A percentile compares a stretch with the other conserved stretches of the same genome.
These are phyloP conservation scores for Serripes groenlandicus DNA, from an alignment of 2,888 invertebrate genomes.

Conservation along the genomic window DNA sequence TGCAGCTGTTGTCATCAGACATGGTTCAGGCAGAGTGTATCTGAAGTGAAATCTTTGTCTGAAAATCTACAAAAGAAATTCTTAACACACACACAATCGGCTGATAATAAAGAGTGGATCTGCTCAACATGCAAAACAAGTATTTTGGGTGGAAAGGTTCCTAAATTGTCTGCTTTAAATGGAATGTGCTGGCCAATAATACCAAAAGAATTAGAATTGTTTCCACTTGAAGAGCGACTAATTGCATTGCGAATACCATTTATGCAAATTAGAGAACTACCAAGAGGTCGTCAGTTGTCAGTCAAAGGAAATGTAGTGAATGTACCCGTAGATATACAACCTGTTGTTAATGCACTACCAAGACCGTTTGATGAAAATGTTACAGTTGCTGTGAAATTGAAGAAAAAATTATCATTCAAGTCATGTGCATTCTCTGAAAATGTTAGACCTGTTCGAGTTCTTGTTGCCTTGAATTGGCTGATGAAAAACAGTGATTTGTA, in stretches of 20 bases:
- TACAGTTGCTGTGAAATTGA: slow-evolving; percentile 29
- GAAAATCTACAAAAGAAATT: not conserved
- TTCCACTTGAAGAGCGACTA: slow-evolving; percentile 19
- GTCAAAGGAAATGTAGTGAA: slow-evolving; percentile 52
- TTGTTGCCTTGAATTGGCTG: slow-evolving; percentile 50
- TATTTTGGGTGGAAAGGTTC: slow-evolving; percentile 8
- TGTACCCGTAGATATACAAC: slow-evolving; percentile 66
- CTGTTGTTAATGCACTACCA: slow-evolving; percentile 18
- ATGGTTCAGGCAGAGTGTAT: not conserved
- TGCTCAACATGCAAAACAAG: slow-evolving; percentile 18
- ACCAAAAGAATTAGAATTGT: slow-evolving; percentile 12
- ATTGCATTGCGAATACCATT: slow-evolving; percentile 37
- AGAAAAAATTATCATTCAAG: slow-evolving; percentile 50
- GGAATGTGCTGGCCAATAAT: slow-evolving; percentile 20
- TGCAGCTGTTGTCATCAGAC: not conserved
- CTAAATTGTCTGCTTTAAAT: slow-evolving; percentile 16
- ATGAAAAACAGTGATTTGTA: slow-evolving; percentile 51
- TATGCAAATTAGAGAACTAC: slow-evolving; percentile 30
- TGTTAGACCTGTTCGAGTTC: slow-evolving; percentile 40
- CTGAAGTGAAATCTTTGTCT: not conserved
- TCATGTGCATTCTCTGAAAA: slow-evolving; percentile 45
- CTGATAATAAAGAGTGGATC: slow-evolving; percentile 21
- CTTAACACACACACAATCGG: slow-evolving; percentile 6
- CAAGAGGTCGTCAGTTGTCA: slow-evolving; percentile 39
- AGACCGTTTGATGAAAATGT: slow-evolving; percentile 45